Evolutionary conservation across 2,113 vertebrate genomes (phyloP).

Genomic region (Furnarius figulus): DNA sequence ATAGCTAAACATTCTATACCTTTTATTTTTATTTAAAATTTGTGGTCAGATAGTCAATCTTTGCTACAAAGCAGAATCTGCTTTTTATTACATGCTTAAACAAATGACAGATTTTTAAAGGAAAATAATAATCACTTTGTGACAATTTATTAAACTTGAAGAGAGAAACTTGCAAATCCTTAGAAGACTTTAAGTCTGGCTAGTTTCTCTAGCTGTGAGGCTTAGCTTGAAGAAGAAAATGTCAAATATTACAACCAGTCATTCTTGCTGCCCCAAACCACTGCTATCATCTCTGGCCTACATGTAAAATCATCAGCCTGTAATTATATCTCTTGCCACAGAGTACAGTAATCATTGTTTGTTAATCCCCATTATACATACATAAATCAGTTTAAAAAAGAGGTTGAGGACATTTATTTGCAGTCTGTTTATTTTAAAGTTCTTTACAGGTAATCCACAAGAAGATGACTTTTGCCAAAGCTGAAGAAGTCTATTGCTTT

Average conservation of each 20-base stretch:
- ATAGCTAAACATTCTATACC: background rate
- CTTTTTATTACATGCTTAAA: background rate
- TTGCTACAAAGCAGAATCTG: background rate
- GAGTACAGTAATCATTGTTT: slow-evolving; percentile 50
- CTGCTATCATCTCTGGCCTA: background rate
- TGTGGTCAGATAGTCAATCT: background rate
- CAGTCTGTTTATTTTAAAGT: slow-evolving; percentile 62
- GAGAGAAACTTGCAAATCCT: background rate
- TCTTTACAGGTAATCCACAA: slow-evolving; percentile 73
- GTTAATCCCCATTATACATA: slow-evolving; percentile 33
- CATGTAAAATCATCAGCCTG: slow-evolving; percentile 24
- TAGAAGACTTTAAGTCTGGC: background rate
- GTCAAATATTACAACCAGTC: background rate
- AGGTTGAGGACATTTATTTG: slow-evolving; percentile 60
- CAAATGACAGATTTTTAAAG: background rate
- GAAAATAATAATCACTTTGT: background rate
- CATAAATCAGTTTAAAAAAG: slow-evolving; percentile 69
- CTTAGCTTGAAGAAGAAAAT: slow-evolving; percentile 10
- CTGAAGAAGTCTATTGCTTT: slow-evolving; percentile 44
- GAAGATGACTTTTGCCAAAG: slow-evolving; percentile 48
- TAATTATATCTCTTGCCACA: slow-evolving; percentile 61
- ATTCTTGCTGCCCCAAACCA: background rate
- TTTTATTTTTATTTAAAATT: slow-evolving; percentile 16
- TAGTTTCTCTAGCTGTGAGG: background rate
- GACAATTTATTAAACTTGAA: background rate